Percentiles rank a stretch among this genome's conserved stretches.
phyloP scores from a whole-genome alignment of 2,888 invertebrate genomes.

The Teleogryllus oceanicus region DNA sequence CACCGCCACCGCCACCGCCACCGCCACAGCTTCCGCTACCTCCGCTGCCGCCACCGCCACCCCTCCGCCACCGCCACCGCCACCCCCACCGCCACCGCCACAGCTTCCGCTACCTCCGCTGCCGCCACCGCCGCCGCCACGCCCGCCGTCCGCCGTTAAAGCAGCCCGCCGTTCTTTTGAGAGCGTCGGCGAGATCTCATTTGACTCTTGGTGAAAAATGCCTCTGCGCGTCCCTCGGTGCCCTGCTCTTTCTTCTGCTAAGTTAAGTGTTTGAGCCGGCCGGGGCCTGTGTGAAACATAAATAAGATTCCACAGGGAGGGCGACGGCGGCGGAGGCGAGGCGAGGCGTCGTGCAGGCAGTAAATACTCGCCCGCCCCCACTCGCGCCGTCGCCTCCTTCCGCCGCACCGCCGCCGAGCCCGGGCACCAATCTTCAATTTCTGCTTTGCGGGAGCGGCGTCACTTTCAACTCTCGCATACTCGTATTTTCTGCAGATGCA shows the following conservation, averaged over 20 bases:
- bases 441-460: too few relatives aligned
- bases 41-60: too few relatives aligned
- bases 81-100: too few relatives aligned
- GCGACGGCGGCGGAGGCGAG: not conserved
- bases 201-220: conserved; percentile 18
- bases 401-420: too few relatives aligned
- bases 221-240: not conserved
- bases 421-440: too few relatives aligned
- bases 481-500: too few relatives aligned
- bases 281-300: conserved; percentile 18
- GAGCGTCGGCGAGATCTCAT: conserved; percentile 5
- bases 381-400: not conserved
- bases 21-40: too few relatives aligned
- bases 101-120: not conserved
- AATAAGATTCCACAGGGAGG: conserved; percentile 4
- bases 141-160: not conserved
- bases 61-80: too few relatives aligned
- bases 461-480: too few relatives aligned
- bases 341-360: not conserved
- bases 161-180: not conserved
- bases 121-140: not conserved
- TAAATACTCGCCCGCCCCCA: not conserved
- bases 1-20: too few relatives aligned
- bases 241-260: conserved; percentile 1
- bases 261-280: conserved; percentile 18